phyloP scores from a whole-genome alignment of 2,113 vertebrate species.

The Lanius collurio region DNA sequence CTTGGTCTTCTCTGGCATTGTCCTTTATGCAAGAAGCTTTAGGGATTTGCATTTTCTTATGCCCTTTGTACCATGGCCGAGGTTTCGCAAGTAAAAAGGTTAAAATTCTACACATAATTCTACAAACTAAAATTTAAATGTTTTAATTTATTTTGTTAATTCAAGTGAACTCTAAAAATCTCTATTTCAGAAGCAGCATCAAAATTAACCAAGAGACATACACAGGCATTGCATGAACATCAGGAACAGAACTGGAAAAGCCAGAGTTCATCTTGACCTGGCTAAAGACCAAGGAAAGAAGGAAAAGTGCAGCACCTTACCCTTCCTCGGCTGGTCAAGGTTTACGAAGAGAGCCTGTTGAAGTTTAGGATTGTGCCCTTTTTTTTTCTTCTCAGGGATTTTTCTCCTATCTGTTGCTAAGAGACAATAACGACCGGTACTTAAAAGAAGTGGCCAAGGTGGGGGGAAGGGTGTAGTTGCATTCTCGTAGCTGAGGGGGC shows the following conservation, averaged over 20 bases:
- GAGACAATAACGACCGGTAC: neutral
- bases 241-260: neutral
- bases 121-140: too few relatives aligned
- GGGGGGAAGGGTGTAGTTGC: neutral
- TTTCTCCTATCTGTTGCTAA: neutral
- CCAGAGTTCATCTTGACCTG: neutral
- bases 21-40: too few relatives aligned
- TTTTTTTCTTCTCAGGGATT: neutral
- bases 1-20: too few relatives aligned
- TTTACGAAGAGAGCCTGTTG: neutral
- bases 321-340: neutral
- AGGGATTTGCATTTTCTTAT: too few relatives aligned
- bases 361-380: neutral
- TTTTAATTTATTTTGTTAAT: too few relatives aligned
- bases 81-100: too few relatives aligned
- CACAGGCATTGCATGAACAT: neutral
- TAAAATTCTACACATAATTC: too few relatives aligned
- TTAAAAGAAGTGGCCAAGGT: neutral
- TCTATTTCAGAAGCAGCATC: neutral
- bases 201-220: neutral
- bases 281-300: neutral
- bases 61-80: too few relatives aligned
- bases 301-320: neutral
- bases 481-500: neutral
- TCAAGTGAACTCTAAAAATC: too few relatives aligned